These are phyloP conservation scores for Narcine bancroftii DNA, from an alignment of 2,113 vertebrate species.

Conservation along the genomic window DNA sequence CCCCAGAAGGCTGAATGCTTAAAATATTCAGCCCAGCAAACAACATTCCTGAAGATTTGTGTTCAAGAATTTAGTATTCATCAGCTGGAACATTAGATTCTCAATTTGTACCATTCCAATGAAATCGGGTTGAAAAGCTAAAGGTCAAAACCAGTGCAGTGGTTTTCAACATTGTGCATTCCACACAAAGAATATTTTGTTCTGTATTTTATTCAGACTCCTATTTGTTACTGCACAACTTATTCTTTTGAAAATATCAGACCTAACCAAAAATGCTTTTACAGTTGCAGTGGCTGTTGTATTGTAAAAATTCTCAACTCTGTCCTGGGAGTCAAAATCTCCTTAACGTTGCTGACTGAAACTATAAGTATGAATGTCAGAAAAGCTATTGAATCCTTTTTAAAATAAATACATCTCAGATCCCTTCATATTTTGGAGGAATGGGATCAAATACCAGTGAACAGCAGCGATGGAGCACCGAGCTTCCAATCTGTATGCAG, in stretches of 20 bases:
- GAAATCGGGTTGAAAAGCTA: constrained; percentile 8
- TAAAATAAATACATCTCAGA: neutral
- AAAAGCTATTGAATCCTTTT: neutral
- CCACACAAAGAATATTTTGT: neutral
- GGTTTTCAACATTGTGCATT: neutral
- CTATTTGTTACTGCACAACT: neutral
- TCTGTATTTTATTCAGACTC: neutral
- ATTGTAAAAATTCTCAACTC: neutral
- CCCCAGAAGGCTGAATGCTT: neutral
- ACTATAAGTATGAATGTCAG: neutral
- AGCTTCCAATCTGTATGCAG: constrained; percentile 13
- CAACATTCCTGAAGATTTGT: neutral
- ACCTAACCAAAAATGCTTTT: neutral
- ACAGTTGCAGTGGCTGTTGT: neutral
- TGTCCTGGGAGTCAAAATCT: neutral
- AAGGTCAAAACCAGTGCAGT: neutral
- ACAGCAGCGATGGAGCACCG: neutral
- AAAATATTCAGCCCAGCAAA: neutral
- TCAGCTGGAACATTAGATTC: neutral
- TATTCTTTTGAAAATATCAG: neutral
- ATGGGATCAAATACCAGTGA: neutral
- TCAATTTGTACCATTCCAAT: neutral
- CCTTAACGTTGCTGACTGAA: neutral
- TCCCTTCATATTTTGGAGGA: neutral
- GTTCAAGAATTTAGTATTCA: neutral